Evolutionary conservation across 2,888 invertebrate species (phyloP).

Genomic region (Andrena camellia): DNA sequence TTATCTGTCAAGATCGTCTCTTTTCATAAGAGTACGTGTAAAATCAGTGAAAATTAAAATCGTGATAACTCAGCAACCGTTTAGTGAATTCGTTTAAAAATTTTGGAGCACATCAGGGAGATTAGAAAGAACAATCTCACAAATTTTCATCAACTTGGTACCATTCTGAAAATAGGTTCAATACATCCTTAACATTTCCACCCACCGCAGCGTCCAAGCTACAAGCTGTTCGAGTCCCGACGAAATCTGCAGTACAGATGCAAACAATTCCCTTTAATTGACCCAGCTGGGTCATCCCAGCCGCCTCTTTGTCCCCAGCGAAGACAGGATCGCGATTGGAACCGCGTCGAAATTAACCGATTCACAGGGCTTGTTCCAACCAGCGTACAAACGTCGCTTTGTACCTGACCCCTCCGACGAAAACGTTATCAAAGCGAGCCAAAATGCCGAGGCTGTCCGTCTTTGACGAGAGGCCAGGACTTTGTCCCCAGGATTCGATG

Average conservation of each 20-base stretch:
- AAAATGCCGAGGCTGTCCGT: slow-evolving; percentile 25
- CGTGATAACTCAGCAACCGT: too few relatives aligned
- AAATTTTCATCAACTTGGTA: too few relatives aligned
- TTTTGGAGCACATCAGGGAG: too few relatives aligned
- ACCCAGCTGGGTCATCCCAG: slow-evolving; percentile 17
- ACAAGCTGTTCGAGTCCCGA: not conserved
- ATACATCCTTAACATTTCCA: not conserved
- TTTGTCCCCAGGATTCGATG: slow-evolving; percentile 31
- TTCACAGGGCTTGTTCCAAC: slow-evolving; percentile 11
- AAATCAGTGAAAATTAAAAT: too few relatives aligned
- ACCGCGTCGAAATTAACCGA: slow-evolving; percentile 49
- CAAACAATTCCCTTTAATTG: slow-evolving; percentile 38
- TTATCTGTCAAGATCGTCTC: too few relatives aligned
- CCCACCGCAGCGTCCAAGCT: too few relatives aligned
- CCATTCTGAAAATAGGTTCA: too few relatives aligned
- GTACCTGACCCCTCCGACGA: slow-evolving; percentile 21
- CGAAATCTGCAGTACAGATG: not conserved
- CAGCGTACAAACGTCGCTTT: slow-evolving; percentile 46
- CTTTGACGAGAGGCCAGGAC: slow-evolving; percentile 19
- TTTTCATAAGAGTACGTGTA: too few relatives aligned
- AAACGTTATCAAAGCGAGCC: slow-evolving; percentile 41
- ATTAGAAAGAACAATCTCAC: too few relatives aligned
- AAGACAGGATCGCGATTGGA: slow-evolving; percentile 20
- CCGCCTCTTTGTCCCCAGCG: slow-evolving; percentile 14
- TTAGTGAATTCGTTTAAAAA: too few relatives aligned